These are phyloP conservation scores for Campylorhamphus procurvoides DNA, from an alignment of 2,113 vertebrate genomes.

Conservation along the genomic window DNA sequence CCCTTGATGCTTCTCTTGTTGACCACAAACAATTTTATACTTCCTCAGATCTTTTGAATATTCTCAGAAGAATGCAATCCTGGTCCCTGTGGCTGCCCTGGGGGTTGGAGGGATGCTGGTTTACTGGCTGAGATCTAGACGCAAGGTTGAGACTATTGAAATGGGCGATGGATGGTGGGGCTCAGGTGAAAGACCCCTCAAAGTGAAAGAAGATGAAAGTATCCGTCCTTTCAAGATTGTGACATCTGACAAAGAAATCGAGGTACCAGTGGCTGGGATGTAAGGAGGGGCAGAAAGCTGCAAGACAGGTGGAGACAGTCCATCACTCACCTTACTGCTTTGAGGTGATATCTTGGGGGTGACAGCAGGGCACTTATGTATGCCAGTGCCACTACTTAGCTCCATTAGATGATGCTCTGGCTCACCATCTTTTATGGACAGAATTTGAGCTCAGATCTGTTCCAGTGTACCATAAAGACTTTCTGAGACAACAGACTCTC, in stretches of 20 bases:
- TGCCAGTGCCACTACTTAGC: not conserved
- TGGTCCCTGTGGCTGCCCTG: constrained; percentile 61
- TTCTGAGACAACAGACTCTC: not conserved
- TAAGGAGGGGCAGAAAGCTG: not conserved
- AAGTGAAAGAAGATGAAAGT: not conserved
- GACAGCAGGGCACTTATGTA: not conserved
- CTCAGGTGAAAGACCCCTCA: constrained; percentile 10
- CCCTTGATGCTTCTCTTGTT: not conserved
- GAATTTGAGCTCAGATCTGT: not conserved
- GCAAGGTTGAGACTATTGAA: constrained; percentile 73
- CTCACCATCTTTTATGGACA: not conserved
- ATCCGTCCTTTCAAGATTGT: constrained; percentile 18
- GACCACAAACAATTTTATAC: not conserved
- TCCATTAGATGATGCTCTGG: not conserved
- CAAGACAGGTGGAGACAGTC: not conserved
- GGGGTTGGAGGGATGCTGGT: constrained; percentile 76
- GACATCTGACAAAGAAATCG: not conserved
- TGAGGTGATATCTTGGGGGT: fast-evolving
- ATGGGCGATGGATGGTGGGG: constrained; percentile 88
- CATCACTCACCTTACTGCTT: not conserved
- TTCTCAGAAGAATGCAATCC: constrained; percentile 55
- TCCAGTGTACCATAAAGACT: not conserved
- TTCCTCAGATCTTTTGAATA: constrained; percentile 50
- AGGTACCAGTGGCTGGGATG: not conserved
- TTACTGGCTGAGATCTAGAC: constrained; percentile 69